Evolutionary conservation across 2,113 vertebrate genomes (phyloP), one percentile per base, ranked within the genome.

Genomic region (Dendrocopos noguchii): DNA sequence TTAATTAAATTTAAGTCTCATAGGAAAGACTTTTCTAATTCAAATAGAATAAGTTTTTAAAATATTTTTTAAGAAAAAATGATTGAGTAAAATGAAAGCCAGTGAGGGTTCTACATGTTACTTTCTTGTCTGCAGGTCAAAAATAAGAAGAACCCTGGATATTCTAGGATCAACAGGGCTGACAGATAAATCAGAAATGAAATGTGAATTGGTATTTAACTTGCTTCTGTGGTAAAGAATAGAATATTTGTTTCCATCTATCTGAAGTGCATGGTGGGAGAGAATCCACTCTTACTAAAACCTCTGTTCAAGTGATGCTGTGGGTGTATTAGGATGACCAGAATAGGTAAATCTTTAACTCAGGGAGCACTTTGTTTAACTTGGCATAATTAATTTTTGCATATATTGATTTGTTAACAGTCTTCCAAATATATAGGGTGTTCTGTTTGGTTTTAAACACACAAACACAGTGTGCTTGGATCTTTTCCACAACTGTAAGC

Each of bases 131-230:
- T 12, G 81, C 56, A 63, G 61, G 61, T n/a, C 66, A n/a, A 87
- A 88, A 94, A 88, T 59, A 80, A 91, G 80, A 88, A 12, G 46
- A 88, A 60, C 3, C 27, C 50, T 84, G 66, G 24, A 42, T 78
- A 88, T n/a, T 67, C 66, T 59, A 24, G 33, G 47, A 88, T 83
- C 46, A 83, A 44, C 29, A 63, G 52, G 34, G 34, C 52, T 88
- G 56, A 27, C 21, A 56, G 84, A 77, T 33, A 80, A 86, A 90
- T 59, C 39, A 90, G 59, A 83, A 83, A 44, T 8, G 73, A 22
- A 52, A 73, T 9, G 16, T 72, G 68, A 88, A 86, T 28, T 70
- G 55, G 14, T 21, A 16, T 57, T 90, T 77, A 47, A 88, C 80
- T 83, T 73, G 18, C 19, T 82, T 86, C 80, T 80, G n/a, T 42